Percentiles rank a stretch among this genome's conserved stretches.
phyloP scores from a whole-genome alignment of 2,888 invertebrate genomes.

The Drosophila mimetica region DNA sequence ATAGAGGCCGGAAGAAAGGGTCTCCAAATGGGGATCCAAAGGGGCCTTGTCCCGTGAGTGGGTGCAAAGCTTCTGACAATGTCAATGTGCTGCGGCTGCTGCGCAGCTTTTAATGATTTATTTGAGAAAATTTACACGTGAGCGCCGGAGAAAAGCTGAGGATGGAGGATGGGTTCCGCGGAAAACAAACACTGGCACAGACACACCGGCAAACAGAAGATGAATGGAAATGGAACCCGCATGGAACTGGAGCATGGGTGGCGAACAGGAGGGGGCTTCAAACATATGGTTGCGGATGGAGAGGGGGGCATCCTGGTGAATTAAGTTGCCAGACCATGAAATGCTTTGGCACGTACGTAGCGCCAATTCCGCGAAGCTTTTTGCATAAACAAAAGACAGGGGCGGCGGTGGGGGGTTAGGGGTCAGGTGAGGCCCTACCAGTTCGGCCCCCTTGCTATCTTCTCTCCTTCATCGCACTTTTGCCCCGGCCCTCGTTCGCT shows the following conservation, averaged over 20 bases:
- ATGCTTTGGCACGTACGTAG: constrained; percentile 82
- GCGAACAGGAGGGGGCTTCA: background rate
- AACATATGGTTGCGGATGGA: constrained; percentile 16
- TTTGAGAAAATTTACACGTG: constrained; percentile 81
- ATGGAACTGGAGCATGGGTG: constrained; percentile 31
- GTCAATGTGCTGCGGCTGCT: constrained; percentile 72
- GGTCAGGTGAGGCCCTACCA: constrained; percentile 33
- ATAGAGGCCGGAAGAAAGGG: constrained; percentile 8
- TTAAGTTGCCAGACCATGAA: constrained; percentile 84
- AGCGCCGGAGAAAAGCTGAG: constrained; percentile 61
- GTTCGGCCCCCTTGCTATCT: constrained; percentile 15
- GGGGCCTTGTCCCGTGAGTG: constrained; percentile 25
- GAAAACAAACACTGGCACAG: constrained; percentile 55
- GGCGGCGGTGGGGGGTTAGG: constrained; percentile 19
- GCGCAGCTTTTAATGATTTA: constrained; percentile 80
- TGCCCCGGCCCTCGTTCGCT: constrained; percentile 4
- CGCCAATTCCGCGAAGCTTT: constrained; percentile 77
- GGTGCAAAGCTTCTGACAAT: constrained; percentile 64
- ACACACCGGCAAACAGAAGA: constrained; percentile 54
- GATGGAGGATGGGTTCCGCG: constrained; percentile 48
- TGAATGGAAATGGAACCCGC: constrained; percentile 48
- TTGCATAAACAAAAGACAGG: constrained; percentile 78
- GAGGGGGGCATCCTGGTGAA: constrained; percentile 57
- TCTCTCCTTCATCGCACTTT: constrained; percentile 18
- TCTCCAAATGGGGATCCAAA: constrained; percentile 10